These are phyloP conservation scores for Cabera pusaria DNA, from an alignment of 2,888 invertebrate genomes.

Conservation along the genomic window DNA sequence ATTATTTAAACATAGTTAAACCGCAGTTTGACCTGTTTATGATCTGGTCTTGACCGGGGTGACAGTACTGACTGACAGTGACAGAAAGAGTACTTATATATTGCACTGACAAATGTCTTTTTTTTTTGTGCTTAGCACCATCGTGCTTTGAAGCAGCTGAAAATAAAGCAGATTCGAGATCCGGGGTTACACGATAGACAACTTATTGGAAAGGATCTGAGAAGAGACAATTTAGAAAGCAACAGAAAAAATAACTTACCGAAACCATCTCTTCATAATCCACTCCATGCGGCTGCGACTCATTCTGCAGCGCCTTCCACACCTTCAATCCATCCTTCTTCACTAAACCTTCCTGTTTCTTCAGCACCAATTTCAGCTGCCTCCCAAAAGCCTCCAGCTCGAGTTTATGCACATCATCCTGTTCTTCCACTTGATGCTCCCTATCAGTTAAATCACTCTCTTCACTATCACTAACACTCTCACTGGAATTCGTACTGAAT, in stretches of 20 bases:
- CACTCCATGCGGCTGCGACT: constrained; percentile 90
- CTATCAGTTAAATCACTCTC: constrained; percentile 53
- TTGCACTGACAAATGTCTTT: too few species aligned
- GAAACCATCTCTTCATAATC: constrained; percentile 90
- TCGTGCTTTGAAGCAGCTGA: too few species aligned
- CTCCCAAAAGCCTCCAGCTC: constrained; percentile 92
- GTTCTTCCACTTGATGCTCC: constrained; percentile 58
- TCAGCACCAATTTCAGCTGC: constrained; percentile 88
- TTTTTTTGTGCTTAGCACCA: too few species aligned
- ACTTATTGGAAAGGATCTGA: too few species aligned
- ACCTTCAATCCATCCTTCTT: constrained; percentile 90
- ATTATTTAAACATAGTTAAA: too few species aligned
- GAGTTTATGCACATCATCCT: constrained; percentile 84
- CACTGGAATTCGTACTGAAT: constrained; percentile 72
- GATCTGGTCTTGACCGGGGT: too few species aligned
- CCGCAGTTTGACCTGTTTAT: too few species aligned
- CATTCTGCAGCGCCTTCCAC: constrained; percentile 91
- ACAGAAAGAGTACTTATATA: too few species aligned
- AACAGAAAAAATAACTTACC: constrained; percentile 79
- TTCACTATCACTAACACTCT: constrained; percentile 54
- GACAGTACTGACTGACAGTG: too few species aligned
- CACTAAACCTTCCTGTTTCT: constrained; percentile 90
- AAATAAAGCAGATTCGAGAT: too few species aligned
- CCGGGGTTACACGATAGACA: too few species aligned
- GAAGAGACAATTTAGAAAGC: neutral